Conservation (phyloP, 2,888 invertebrate genomes). For the Aethes cnicana region DNA sequence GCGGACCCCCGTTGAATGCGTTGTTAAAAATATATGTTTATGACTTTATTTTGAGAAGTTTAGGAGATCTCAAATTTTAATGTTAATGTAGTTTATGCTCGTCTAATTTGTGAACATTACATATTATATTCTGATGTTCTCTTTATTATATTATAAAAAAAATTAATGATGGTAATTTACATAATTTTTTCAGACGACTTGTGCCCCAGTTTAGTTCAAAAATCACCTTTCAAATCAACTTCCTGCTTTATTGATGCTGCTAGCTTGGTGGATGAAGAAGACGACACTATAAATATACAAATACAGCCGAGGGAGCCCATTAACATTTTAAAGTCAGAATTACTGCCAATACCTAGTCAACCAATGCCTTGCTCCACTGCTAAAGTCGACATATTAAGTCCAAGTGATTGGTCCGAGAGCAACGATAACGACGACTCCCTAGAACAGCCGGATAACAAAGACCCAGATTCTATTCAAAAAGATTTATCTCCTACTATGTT, state of each 20-base stretch:
- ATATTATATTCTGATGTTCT: too few species aligned
- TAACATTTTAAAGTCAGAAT: slow-evolving; percentile 34
- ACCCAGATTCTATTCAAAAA: slow-evolving; percentile 59
- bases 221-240: slow-evolving; percentile 53
- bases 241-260: slow-evolving; percentile 91
- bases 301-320: slow-evolving; percentile 31
- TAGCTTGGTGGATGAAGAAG: slow-evolving; percentile 87
- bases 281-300: slow-evolving; percentile 52
- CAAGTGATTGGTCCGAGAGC: slow-evolving; percentile 63
- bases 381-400: slow-evolving; percentile 57
- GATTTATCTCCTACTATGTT: slow-evolving; percentile 66
- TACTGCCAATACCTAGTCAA: slow-evolving; percentile 50
- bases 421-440: slow-evolving; percentile 71
- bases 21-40: neutral
- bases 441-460: slow-evolving; percentile 60
- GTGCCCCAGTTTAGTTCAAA: slow-evolving; percentile 53
- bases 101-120: too few species aligned
- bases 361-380: slow-evolving; percentile 57
- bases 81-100: too few species aligned
- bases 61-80: too few species aligned
- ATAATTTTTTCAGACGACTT: slow-evolving; percentile 36
- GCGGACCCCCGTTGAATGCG: too few species aligned
- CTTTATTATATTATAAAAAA: too few species aligned
- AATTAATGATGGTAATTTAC: too few species aligned
- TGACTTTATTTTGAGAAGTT: too few species aligned